These are phyloP conservation scores for Protosalanx chinensis DNA, from an alignment of 2,797 vertebrate species.

Conservation along the genomic window DNA sequence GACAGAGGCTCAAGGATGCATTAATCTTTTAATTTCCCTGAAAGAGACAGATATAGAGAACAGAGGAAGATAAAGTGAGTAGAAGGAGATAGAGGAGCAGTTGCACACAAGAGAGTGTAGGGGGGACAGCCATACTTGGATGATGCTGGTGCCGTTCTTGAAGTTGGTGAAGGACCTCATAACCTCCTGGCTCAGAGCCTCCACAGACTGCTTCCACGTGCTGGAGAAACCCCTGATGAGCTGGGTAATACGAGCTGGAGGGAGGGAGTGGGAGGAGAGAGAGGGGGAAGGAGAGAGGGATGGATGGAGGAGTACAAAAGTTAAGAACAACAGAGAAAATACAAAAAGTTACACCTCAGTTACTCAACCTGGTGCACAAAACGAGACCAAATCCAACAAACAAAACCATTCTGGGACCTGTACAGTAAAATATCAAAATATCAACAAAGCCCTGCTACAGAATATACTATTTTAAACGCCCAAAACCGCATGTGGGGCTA, in stretches of 20 bases:
- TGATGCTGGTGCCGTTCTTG: slow-evolving; percentile 91
- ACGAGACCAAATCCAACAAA: not conserved
- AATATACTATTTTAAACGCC: no score
- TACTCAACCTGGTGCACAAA: not conserved
- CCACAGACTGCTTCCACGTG: slow-evolving; percentile 88
- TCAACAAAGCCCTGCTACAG: no score
- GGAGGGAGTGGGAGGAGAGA: not conserved
- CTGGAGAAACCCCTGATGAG: slow-evolving; percentile 84
- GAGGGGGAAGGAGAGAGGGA: not conserved
- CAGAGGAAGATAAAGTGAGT: slow-evolving; percentile 7
- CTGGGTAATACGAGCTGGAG: slow-evolving; percentile 81
- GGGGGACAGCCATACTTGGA: slow-evolving; percentile 73
- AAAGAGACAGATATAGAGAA: no score
- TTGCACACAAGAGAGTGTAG: not conserved
- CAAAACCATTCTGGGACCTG: no score
- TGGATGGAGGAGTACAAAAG: not conserved
- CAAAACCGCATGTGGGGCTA: no score
- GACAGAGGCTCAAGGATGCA: not conserved
- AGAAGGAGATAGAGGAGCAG: not conserved
- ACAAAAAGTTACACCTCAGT: not conserved
- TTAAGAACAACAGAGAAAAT: not conserved
- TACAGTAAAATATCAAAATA: no score
- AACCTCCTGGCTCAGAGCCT: slow-evolving; percentile 88
- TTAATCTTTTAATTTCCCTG: not conserved
- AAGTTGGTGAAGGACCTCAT: slow-evolving; percentile 96